Base-by-base conservation (phyloP, 2,888 invertebrate genomes). In the Melieria picta region DNA sequence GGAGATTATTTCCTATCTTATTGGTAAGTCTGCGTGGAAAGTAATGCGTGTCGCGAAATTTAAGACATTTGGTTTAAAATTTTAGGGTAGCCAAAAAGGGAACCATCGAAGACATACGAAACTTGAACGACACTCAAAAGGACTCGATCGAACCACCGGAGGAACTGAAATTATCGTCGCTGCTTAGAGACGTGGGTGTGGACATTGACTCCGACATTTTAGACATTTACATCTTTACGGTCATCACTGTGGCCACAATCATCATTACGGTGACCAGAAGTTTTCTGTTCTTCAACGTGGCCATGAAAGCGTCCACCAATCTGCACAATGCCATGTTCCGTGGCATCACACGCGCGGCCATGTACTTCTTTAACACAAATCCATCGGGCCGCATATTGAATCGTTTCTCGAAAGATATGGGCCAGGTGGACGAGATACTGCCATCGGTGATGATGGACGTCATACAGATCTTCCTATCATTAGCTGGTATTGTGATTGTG, bases 401-500 rank as follows among this genome's bases (percentile, higher is more conserved):
- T 87, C 89, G 97, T 43, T 96, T 97, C 87, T 93, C 96, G 0
- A 96, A 96, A 85, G 97, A 97, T 80, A 93, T 95, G 89, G 95
- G 87, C 6, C 78, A 88, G 88, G 78, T 91, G 86, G 87, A 87
- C 78, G 87, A 87, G 74, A 82, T 86, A 70, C 71, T 87, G 69
- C 87, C 87, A 0, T 79, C 84, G 4, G 87, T 87, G 7, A 85
- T 87, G 86, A 86, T 87, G 77, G 87, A 87, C 76, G 86, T 87
- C 7, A 82, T 87, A 69, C 92, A 95, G 89, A 93, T 97, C 74
- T 94, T 94, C n/a, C 89, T 95, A 0, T 90, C 93, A 0, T 89
- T 96, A 42, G 88, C 92, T 77, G 96, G 96, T 80, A 92, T 96
- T 73, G 91, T 94, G 71, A 89, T 93, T 10, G 93, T 97, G 11